These are phyloP conservation scores for Drosophila colorata DNA, from an alignment of 2,888 invertebrate genomes.

Conservation along the genomic window DNA sequence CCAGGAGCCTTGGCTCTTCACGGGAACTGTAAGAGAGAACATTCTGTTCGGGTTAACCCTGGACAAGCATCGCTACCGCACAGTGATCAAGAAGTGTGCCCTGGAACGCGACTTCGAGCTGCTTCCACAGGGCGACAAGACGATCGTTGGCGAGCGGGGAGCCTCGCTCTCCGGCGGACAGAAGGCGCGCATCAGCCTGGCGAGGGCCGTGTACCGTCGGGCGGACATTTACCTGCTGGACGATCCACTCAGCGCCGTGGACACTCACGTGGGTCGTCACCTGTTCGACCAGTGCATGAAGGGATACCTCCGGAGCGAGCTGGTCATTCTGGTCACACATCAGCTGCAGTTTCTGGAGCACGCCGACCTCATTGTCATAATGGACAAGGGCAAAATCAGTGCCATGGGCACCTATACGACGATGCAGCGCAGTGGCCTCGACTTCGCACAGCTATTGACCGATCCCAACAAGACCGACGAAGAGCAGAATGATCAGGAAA, in stretches of 20 bases:
- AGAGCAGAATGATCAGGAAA: conserved; percentile 65
- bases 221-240: conserved; percentile 95
- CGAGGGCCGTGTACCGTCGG: conserved; percentile 93
- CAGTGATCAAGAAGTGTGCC: conserved; percentile 86
- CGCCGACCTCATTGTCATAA: conserved; percentile 86
- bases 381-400: conserved; percentile 82
- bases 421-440: conserved; percentile 89
- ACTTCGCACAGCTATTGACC: conserved; percentile 91
- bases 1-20: conserved; percentile 94
- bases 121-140: conserved; percentile 87
- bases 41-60: conserved; percentile 88
- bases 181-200: conserved; percentile 94
- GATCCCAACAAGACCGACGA: conserved; percentile 85
- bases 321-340: conserved; percentile 92
- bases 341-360: conserved; percentile 92
- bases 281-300: conserved; percentile 89
- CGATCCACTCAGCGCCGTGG: conserved; percentile 96
- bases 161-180: conserved; percentile 94
- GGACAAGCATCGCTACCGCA: conserved; percentile 87
- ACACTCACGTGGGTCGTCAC: conserved; percentile 94
- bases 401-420: conserved; percentile 89
- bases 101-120: conserved; percentile 87
- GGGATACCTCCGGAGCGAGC: conserved; percentile 87
- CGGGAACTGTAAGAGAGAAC: conserved; percentile 88
- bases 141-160: conserved; percentile 92